phyloP scores from a whole-genome alignment of 2,797 vertebrate genomes.

The Hapalemur alaotrensis region DNA sequence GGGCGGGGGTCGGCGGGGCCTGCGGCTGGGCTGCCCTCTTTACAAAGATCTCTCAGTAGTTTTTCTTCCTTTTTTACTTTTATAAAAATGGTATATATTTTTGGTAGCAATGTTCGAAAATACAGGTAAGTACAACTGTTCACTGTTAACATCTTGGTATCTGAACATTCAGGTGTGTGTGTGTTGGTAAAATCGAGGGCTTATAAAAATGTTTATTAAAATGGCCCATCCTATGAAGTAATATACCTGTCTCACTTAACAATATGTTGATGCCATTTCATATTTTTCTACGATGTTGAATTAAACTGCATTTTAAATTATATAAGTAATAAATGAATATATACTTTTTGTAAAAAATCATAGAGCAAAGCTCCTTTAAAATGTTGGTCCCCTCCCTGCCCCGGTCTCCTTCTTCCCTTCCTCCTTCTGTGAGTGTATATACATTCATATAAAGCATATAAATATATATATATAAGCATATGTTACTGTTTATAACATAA shows the following conservation, averaged over 20 bases:
- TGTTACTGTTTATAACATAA: not conserved
- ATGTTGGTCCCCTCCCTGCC: not conserved
- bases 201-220: not conserved
- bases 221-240: not conserved
- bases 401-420: not conserved
- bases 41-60: not conserved
- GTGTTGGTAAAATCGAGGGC: not conserved
- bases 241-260: not conserved
- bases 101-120: not conserved
- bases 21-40: rapidly evolving
- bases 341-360: not conserved
- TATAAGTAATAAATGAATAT: not conserved
- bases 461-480: not conserved
- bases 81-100: not conserved
- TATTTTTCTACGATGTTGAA: not conserved
- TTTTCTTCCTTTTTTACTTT: not conserved
- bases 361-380: not conserved
- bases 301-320: not conserved
- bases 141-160: not conserved
- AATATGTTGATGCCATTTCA: not conserved
- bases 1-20: rapidly evolving
- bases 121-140: not conserved
- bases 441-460: not conserved
- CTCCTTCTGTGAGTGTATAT: not conserved
- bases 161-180: not conserved